Base-by-base conservation (phyloP, 92 coral and sea anemone genomes). In the Bergia sp. region DNA sequence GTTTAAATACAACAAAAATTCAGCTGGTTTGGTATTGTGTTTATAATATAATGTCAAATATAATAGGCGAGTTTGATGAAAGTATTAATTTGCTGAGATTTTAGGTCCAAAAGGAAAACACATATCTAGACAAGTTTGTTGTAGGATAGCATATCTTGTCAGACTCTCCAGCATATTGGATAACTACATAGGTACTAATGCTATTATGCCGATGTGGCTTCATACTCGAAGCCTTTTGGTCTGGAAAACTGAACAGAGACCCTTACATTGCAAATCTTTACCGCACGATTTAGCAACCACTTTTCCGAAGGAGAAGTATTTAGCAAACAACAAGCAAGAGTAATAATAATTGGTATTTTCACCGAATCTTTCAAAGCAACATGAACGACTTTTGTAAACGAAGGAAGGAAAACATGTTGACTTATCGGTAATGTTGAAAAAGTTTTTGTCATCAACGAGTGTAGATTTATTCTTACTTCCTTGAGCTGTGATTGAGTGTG, bases 321-420 rank as follows among this genome's bases (percentile, higher is more conserved):
- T 1, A 18, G 57, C 44, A 84, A 5, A 41, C 38, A 83, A 69
- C 5, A 47, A 44, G 37, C 37, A 13, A 47, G 58, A n/a, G n/a
- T 71, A 23, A 39, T 72, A 38, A 45, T 72, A 38, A 45, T 15
- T 45, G 42, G 82, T 0, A 12, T 45, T 69, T 73, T 65, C 45
- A 65, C 20, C 50, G 20, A 61, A 82, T 23, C 40, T 61, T 37
- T 40, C 20, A 81, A 57, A 81, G 44, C 44, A 57, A 58, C 44
- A 81, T 81, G 58, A 81, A 57, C 37, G 42, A 81, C 41, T 84
- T 80, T 84, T 15, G 78, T 47, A 71, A 84, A 69, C 66, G 43
- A 69, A 66, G 11, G 75, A 69, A 66, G 58, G 39, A 82, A n/a
- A 82, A 84, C 8, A 69, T 84, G 66, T 84, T 84, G 78, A 84